A percentile compares a stretch with the other conserved stretches of the same genome.
phyloP scores from a whole-genome alignment of 2,797 vertebrate species.

The Myiotriccus ornatus region DNA sequence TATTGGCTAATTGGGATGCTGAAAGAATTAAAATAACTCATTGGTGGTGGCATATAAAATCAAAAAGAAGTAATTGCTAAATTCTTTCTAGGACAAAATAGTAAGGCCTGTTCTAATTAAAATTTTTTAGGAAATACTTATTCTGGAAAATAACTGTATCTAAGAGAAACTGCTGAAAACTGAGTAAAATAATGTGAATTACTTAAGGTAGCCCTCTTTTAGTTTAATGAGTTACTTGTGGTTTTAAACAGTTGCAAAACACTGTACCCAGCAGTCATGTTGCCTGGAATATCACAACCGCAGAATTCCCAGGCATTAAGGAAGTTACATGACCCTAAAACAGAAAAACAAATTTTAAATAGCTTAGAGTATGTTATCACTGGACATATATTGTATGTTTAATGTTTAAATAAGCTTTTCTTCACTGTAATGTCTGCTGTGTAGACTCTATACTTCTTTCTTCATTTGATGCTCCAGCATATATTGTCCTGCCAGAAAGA shows the following conservation, averaged over 20 bases:
- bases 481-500: not conserved
- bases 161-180: not conserved
- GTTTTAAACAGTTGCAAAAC: not conserved
- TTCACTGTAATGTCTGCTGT: not conserved
- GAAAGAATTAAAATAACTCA: constrained; percentile 15
- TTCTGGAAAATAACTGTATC: not conserved
- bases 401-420: not conserved
- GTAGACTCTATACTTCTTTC: not conserved
- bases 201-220: not conserved
- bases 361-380: not conserved
- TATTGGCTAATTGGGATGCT: not conserved
- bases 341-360: not conserved
- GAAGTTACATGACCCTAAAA: not conserved
- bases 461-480: not conserved
- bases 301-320: not conserved
- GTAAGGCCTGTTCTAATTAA: not conserved
- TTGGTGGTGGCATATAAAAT: not conserved
- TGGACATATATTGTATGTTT: not conserved
- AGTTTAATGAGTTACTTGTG: not conserved
- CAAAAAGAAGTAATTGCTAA: not conserved
- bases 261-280: not conserved
- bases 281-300: not conserved
- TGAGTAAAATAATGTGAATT: not conserved
- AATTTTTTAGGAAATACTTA: constrained; percentile 3
- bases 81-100: not conserved